These are phyloP conservation scores for Strigamia crassipes DNA, from an alignment of 2,888 invertebrate genomes.

Conservation along the genomic window DNA sequence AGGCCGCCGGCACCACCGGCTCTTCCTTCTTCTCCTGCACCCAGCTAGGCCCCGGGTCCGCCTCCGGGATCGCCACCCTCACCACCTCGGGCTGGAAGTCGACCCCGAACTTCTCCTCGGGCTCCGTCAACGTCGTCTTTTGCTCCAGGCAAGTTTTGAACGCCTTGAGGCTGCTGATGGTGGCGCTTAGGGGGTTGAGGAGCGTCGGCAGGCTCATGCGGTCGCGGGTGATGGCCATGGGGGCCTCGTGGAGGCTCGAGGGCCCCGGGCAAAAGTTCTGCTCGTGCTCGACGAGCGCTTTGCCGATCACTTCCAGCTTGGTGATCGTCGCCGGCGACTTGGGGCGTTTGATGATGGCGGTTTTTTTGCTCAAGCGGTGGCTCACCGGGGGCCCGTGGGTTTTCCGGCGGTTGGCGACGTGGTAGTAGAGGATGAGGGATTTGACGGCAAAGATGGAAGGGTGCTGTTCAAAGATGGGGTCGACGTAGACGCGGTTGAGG, in stretches of 20 bases:
- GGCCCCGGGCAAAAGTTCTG: neutral
- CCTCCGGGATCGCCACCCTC: neutral
- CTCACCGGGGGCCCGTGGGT: too few relatives aligned
- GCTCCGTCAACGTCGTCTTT: neutral
- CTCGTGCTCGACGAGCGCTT: neutral
- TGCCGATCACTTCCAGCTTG: neutral
- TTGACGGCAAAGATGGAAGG: constrained; percentile 86
- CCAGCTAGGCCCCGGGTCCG: neutral
- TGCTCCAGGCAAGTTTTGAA: neutral
- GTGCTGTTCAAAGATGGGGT: constrained; percentile 74
- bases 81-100: neutral
- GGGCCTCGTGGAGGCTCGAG: neutral
- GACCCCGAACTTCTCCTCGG: neutral
- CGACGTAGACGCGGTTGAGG: constrained; percentile 82
- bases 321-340: neutral
- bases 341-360: neutral
- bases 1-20: neutral
- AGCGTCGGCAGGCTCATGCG: neutral
- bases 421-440: constrained; percentile 65
- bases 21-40: neutral
- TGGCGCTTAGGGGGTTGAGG: neutral
- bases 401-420: constrained; percentile 51
- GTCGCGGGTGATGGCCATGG: neutral
- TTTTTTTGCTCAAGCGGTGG: neutral
- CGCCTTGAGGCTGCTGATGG: neutral